These are phyloP conservation scores for Dipus sagitta DNA, from an alignment of 2,797 vertebrate species.

Conservation along the genomic window DNA sequence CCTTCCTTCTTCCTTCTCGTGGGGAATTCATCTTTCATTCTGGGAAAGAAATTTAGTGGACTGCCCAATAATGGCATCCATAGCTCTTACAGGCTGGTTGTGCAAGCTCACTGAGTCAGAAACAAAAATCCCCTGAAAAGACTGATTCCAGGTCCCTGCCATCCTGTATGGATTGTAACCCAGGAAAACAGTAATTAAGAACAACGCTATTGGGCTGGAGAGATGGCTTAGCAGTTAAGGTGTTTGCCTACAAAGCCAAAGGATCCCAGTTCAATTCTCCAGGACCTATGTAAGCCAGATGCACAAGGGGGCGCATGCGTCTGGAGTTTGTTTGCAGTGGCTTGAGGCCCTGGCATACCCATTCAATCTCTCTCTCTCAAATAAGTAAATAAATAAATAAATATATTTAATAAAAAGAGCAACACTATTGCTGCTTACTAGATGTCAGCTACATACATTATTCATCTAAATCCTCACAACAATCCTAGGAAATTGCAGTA, in stretches of 20 bases:
- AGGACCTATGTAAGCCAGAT: too few species aligned
- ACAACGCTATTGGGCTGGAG: neutral
- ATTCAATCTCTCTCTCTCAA: too few species aligned
- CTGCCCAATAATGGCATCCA: neutral
- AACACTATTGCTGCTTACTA: neutral
- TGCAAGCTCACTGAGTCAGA: neutral
- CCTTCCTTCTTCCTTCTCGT: neutral
- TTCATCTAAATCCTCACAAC: slow-evolving; percentile 29
- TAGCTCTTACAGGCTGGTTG: slow-evolving; percentile 39
- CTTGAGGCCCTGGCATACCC: too few species aligned
- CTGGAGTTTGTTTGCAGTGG: too few species aligned
- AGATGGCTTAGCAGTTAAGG: too few species aligned
- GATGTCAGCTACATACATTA: neutral
- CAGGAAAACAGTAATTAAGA: slow-evolving; percentile 13
- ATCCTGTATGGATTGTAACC: neutral
- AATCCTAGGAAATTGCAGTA: neutral
- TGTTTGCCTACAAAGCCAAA: too few species aligned
- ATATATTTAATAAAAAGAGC: too few species aligned
- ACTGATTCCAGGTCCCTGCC: neutral
- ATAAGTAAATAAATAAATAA: neutral
- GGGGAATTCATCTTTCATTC: neutral
- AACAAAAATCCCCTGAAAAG: neutral
- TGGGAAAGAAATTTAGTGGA: slow-evolving; percentile 14
- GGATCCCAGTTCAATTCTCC: too few species aligned
- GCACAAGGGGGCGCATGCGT: too few species aligned